Evolutionary conservation across 2,113 vertebrate species (phyloP).

Genomic region (Lipotes vexillifer): DNA sequence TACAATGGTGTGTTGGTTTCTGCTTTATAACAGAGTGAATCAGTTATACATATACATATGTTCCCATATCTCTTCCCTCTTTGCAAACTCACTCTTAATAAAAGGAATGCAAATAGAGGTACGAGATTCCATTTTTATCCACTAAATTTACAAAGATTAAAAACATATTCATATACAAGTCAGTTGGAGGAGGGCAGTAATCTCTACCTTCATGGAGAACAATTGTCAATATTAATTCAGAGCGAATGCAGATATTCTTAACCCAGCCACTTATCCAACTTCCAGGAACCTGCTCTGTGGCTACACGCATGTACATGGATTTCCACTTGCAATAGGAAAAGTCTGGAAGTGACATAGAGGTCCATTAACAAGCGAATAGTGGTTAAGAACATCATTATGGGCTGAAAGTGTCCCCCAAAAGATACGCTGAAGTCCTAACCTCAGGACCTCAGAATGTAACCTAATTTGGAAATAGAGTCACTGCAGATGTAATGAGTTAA

Average conservation of each 20-base stretch:
- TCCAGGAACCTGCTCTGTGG: not conserved
- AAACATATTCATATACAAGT: not conserved
- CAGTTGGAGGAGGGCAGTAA: too few species aligned
- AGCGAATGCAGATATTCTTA: not conserved
- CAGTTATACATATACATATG: too few species aligned
- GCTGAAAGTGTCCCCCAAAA: not conserved
- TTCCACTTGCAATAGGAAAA: not conserved
- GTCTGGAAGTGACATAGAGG: not conserved
- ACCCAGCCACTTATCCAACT: not conserved
- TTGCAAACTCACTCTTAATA: not conserved
- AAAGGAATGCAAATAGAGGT: not conserved
- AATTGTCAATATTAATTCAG: not conserved
- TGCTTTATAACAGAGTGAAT: too few species aligned
- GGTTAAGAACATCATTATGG: not conserved
- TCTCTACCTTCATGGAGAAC: not conserved
- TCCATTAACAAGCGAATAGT: not conserved
- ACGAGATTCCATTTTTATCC: not conserved
- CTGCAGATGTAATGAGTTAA: not conserved
- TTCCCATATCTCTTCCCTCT: too few species aligned
- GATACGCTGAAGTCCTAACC: not conserved
- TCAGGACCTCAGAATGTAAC: not conserved
- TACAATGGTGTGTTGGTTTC: too few species aligned
- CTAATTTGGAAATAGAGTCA: not conserved
- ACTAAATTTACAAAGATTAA: not conserved
- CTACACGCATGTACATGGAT: rapidly evolving